Base-by-base conservation (phyloP, 92 coral and sea anemone species). In the Blastomussa wellsi region DNA sequence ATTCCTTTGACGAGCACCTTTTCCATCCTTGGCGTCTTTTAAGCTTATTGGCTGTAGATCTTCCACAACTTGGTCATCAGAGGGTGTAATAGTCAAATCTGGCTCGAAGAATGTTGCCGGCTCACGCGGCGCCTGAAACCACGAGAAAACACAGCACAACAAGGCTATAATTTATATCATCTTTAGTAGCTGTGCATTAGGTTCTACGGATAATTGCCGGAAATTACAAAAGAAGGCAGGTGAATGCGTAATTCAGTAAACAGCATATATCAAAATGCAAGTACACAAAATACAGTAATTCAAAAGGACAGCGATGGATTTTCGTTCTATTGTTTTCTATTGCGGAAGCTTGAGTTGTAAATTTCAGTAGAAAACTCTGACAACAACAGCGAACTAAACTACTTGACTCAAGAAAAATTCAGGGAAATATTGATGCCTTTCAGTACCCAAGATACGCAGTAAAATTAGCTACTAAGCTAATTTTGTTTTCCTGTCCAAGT, bases 11-110 rank as follows among this genome's bases (percentile, higher is more conserved):
- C 65, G 55, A 28, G 12, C 78, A 96, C 99, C 99, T 96, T 93
- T 95, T 67, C 99, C 99, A 88, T 80, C 78, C 83, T 90, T 90
- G 20, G 98, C 98, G 35, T 96, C 98, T 83, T 96, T 92, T 49
- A 96, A 88, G 62, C 89, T 77, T 19, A 96, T 93, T 48, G 91
- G 94, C 64, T 94, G 90, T 32, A 71, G 36, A n/a, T 84, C 71
- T 19, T 82, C 82, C 13, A 24, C 55, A 49, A 67, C 84, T 28
- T 37, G 71, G 2, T 70, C 87, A 4, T 88, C 90, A 2, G 86
- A 37, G 22, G 77, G 12, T 0, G 77, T 53, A 67, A 88, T 82
- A 3, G 76, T 82, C 60, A 89, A 78, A 66, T 82, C 92, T 65
- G 90, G 85, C 28, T 88, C 86, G 76, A 72, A 90, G 72, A 83